Percentiles rank a stretch among this genome's conserved stretches.
phyloP scores from a whole-genome alignment of 2,888 invertebrate species.

The Luffia ferchaultella region DNA sequence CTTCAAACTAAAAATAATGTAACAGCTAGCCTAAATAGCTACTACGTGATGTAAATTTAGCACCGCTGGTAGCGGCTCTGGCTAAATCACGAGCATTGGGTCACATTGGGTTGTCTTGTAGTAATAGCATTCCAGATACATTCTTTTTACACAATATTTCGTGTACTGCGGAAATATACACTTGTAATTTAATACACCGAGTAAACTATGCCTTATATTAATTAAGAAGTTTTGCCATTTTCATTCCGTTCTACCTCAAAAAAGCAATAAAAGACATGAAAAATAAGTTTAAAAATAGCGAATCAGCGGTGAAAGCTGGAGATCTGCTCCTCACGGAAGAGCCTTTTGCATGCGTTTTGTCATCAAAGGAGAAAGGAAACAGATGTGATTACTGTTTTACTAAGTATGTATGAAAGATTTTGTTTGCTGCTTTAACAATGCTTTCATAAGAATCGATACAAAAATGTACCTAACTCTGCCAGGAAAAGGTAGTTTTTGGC shows the following conservation, averaged over 20 bases:
- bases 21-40: constrained; percentile 27
- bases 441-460: too few relatives aligned
- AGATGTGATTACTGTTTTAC: constrained; percentile 81
- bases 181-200: neutral
- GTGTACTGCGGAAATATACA: neutral
- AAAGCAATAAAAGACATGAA: constrained; percentile 35
- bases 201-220: neutral
- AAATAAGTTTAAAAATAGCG: constrained; percentile 43
- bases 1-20: constrained; percentile 54
- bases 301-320: constrained; percentile 65
- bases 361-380: constrained; percentile 72
- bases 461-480: too few relatives aligned
- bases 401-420: constrained; percentile 57
- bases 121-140: neutral
- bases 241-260: neutral
- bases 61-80: constrained; percentile 18
- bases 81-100: neutral
- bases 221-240: neutral
- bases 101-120: neutral
- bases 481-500: too few relatives aligned
- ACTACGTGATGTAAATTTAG: constrained; percentile 23
- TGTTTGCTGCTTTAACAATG: too few relatives aligned
- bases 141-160: neutral
- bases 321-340: constrained; percentile 74
- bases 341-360: constrained; percentile 79